Percentiles rank a stretch among this genome's conserved stretches.
These are phyloP conservation scores for Berghia stephanieae DNA, from an alignment of 1,140 invertebrate genomes.

Conservation along the genomic window DNA sequence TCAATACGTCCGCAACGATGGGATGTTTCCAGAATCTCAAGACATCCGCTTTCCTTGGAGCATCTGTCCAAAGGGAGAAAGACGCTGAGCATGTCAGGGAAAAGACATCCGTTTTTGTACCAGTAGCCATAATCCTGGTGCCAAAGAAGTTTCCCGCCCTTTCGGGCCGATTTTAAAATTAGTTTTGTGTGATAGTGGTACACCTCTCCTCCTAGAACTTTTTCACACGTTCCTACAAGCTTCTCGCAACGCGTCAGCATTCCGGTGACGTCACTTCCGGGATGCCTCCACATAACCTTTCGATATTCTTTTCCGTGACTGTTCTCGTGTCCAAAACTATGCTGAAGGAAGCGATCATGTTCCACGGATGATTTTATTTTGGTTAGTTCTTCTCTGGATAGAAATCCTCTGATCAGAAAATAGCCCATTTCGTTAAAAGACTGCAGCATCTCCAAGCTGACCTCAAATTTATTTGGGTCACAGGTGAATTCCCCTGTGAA, in stretches of 20 bases:
- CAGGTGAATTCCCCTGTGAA: no score
- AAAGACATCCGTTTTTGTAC: conserved; percentile 52
- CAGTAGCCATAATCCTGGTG: conserved; percentile 54
- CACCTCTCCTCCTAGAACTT: conserved; percentile 47
- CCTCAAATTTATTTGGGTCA: no score
- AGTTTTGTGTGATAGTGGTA: conserved; percentile 51
- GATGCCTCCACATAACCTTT: conserved; percentile 50
- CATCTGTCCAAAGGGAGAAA: conserved; percentile 47
- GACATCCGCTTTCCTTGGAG: conserved; percentile 44
- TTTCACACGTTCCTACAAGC: conserved; percentile 52
- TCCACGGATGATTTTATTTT: no score
- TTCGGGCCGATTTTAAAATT: conserved; percentile 47
- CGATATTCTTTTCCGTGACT: conserved; percentile 38
- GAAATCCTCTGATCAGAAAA: no score
- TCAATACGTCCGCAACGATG: conserved; percentile 58
- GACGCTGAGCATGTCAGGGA: conserved; percentile 49
- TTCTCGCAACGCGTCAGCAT: conserved; percentile 55
- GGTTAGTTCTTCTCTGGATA: no score
- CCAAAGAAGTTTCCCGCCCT: conserved; percentile 44
- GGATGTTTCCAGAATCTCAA: conserved; percentile 48
- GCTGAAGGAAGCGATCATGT: no score
- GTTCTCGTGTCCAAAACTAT: no score
- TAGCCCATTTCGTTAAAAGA: no score
- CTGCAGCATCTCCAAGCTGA: no score
- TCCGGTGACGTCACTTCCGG: conserved; percentile 57